A percentile compares a stretch with the other conserved stretches of the same genome.
Evolutionary conservation across 64 coral and sea anemone genomes (phyloP).

Genomic region (Actinia equina): DNA sequence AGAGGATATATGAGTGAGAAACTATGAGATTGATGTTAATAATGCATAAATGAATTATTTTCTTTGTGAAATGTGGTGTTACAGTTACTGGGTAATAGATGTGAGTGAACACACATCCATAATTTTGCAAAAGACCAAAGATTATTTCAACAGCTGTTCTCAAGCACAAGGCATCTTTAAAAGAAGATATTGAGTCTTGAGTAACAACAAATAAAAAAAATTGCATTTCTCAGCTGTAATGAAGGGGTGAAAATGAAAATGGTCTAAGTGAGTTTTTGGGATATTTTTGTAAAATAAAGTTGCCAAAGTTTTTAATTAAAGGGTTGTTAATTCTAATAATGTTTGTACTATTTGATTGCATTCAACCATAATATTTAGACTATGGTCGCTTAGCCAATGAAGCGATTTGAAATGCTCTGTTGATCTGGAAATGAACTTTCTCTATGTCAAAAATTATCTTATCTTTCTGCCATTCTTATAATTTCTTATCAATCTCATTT

Average conservation of each 20-base stretch:
- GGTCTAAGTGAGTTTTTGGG: too few relatives aligned
- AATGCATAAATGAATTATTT: background rate
- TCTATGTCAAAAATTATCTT: background rate
- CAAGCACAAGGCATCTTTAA: too few relatives aligned
- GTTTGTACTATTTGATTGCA: too few relatives aligned
- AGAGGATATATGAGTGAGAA: background rate
- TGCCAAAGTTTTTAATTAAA: too few relatives aligned
- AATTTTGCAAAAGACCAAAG: too few relatives aligned
- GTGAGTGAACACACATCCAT: background rate
- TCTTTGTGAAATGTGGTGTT: background rate
- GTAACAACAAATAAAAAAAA: too few relatives aligned
- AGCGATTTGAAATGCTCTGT: background rate
- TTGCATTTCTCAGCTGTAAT: too few relatives aligned
- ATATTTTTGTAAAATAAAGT: too few relatives aligned
- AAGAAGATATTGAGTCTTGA: too few relatives aligned
- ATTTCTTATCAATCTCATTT: background rate
- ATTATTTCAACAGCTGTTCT: too few relatives aligned
- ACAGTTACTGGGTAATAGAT: background rate
- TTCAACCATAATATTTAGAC: background rate
- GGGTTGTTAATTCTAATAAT: too few relatives aligned
- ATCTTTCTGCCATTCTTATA: conserved; percentile 1
- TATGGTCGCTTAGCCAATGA: background rate
- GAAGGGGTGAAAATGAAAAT: too few relatives aligned
- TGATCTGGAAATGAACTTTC: background rate
- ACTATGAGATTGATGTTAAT: background rate